A percentile compares a stretch with the other conserved stretches of the same genome.
These are phyloP conservation scores for human (Homo sapiens) DNA, from an alignment of 2,113 vertebrate genomes.

Conservation along the genomic window GRCh38 chr11:108032501-108033000, in stretches of 20 bases:
- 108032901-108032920: background rate
- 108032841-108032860: background rate
- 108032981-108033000: background rate
- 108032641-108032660: background rate
- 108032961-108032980: background rate
- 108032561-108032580: background rate
- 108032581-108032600: background rate
- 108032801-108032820: slow-evolving; percentile 18
- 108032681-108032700: slow-evolving; percentile 14
- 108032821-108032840: background rate
- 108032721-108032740: slow-evolving; percentile 37
- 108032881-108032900: background rate
- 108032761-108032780: background rate
- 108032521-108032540: background rate
- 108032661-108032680: background rate
- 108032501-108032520: no score
- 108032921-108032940: background rate
- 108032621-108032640: background rate
- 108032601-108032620: background rate
- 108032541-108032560: slow-evolving; percentile 15
- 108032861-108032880: background rate
- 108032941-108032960: background rate
- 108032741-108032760: background rate
- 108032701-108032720: background rate
- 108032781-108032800: background rate